phyloP scores from a whole-genome alignment of 2,113 vertebrate species.

The Antidorcas marsupialis region DNA sequence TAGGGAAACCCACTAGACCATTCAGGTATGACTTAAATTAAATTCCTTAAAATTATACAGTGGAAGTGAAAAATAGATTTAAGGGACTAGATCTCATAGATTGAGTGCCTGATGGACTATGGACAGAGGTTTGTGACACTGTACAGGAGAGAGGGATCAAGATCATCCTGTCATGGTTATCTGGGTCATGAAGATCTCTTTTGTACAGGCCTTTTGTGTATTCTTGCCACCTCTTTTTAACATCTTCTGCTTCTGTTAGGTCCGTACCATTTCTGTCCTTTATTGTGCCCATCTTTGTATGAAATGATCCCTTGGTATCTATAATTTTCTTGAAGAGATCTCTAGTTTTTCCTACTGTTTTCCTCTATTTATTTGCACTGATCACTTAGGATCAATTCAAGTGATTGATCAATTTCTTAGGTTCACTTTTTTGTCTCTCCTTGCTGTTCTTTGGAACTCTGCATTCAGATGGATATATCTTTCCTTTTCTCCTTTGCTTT shows the following conservation, averaged over 20 bases:
- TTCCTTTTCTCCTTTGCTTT: neutral
- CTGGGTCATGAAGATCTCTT: neutral
- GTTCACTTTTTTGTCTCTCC: neutral
- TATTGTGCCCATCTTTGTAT: neutral
- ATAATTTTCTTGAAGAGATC: neutral
- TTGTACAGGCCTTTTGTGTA: neutral
- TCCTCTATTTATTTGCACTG: neutral
- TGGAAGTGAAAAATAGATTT: neutral
- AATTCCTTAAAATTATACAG: neutral
- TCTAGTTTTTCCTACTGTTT: neutral
- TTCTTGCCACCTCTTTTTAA: neutral
- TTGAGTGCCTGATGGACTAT: neutral
- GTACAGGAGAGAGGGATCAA: neutral
- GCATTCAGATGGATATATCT: neutral
- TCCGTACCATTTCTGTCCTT: neutral
- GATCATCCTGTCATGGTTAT: accelerated
- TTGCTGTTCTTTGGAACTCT: neutral
- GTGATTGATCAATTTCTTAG: neutral
- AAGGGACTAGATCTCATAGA: neutral
- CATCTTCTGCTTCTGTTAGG: neutral
- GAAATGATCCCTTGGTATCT: neutral
- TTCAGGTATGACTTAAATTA: neutral
- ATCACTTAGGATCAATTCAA: neutral
- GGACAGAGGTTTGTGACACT: neutral
- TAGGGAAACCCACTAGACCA: neutral